Evolutionary conservation across 2,113 vertebrate species (phyloP).

Genomic region (Talpa occidentalis): DNA sequence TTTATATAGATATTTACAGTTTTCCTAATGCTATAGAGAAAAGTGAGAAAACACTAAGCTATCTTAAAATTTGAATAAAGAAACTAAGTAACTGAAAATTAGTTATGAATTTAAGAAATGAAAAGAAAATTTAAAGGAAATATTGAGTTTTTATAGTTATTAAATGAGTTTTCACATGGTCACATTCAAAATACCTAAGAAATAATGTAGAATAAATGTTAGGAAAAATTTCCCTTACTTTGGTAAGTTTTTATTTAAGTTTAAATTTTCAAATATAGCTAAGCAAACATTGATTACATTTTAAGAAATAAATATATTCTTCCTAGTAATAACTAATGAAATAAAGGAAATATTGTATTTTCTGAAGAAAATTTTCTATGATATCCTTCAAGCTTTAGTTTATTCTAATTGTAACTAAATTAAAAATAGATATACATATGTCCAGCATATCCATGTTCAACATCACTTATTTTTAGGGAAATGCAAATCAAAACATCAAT

Average conservation of each 20-base stretch:
- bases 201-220: background rate
- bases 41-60: too few species aligned
- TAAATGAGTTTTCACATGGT: background rate
- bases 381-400: background rate
- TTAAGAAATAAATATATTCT: background rate
- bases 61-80: background rate
- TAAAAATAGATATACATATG: background rate
- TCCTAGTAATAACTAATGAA: background rate
- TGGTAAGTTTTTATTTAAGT: background rate
- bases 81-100: background rate
- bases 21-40: too few species aligned
- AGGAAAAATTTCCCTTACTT: background rate
- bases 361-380: background rate
- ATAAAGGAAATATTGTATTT: background rate
- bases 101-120: background rate
- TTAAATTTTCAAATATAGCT: background rate
- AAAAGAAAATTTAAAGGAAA: background rate
- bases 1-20: too few species aligned
- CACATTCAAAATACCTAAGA: background rate
- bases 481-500: too few species aligned
- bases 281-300: background rate
- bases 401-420: conserved; percentile 45
- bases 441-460: too few species aligned
- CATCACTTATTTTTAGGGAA: too few species aligned
- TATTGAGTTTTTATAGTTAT: background rate